Percentiles rank a stretch among this genome's conserved stretches.
Conservation (phyloP, 1,140 invertebrate genomes). For the Episyrphus balteatus region DNA sequence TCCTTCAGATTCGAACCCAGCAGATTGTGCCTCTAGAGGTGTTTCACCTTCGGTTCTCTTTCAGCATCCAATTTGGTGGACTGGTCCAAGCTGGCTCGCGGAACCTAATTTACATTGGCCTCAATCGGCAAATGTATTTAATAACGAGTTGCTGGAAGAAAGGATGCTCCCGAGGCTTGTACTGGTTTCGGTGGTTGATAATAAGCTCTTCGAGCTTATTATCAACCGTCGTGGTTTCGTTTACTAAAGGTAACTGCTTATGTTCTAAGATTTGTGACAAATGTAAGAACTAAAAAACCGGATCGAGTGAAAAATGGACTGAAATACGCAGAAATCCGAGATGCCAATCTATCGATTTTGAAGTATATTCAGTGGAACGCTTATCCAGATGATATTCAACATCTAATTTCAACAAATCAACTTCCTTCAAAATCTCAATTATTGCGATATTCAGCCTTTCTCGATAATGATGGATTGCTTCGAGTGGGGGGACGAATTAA, state of each 20-base stretch:
- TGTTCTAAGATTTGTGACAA: not conserved
- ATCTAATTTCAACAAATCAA: not conserved
- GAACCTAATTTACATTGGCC: too few relatives aligned
- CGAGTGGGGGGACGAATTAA: too few relatives aligned
- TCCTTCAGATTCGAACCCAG: too few relatives aligned
- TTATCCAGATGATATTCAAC: not conserved
- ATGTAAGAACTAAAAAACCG: not conserved
- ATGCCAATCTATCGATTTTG: not conserved
- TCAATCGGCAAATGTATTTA: not conserved
- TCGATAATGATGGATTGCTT: not conserved
- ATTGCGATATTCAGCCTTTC: not conserved
- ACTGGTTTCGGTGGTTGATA: too few relatives aligned
- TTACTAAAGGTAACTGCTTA: not conserved
- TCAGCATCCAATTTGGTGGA: too few relatives aligned
- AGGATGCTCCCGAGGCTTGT: too few relatives aligned
- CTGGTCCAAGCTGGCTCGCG: too few relatives aligned
- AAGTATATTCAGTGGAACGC: not conserved
- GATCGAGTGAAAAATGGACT: not conserved
- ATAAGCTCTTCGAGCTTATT: too few relatives aligned
- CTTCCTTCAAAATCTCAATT: not conserved
- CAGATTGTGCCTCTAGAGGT: too few relatives aligned
- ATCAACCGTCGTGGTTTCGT: not conserved
- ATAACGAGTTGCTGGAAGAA: too few relatives aligned
- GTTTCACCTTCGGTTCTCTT: too few relatives aligned
- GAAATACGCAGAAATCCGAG: not conserved